Percentiles rank a stretch among this genome's conserved stretches.
phyloP scores from a whole-genome alignment of 2,888 invertebrate genomes.

The Xestobium rufovillosum region DNA sequence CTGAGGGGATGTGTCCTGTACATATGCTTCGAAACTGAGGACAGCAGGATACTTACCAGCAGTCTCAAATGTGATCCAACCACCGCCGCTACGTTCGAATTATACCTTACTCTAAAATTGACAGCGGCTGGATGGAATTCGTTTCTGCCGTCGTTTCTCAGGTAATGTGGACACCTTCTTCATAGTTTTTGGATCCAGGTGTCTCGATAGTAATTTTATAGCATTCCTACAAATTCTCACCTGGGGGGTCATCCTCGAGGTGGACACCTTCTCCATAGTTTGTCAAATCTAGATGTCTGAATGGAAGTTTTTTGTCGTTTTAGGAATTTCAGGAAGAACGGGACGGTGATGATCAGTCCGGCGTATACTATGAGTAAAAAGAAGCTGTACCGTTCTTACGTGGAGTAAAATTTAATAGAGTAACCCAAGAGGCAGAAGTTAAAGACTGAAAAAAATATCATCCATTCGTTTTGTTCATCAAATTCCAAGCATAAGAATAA shows the following conservation, averaged over 20 bases:
- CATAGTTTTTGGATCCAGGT: no score
- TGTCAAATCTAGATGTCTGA: conserved; percentile 55
- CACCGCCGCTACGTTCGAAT: conserved; percentile 83
- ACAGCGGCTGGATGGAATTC: conserved; percentile 79
- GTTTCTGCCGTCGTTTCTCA: conserved; percentile 79
- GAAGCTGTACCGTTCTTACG: conserved; percentile 76
- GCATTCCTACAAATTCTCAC: no score
- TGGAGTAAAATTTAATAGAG: conserved; percentile 32
- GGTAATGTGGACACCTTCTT: no score
- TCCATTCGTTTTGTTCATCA: no score
- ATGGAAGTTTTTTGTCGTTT: conserved; percentile 28
- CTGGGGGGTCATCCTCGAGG: no score
- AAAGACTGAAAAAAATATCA: no score
- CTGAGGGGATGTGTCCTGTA: conserved; percentile 80
- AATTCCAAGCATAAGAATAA: no score
- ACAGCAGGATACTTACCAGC: conserved; percentile 39
- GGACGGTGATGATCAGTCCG: conserved; percentile 82
- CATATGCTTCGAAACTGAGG: conserved; percentile 70
- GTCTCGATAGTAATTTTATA: no score
- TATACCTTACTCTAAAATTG: conserved; percentile 79
- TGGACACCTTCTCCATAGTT: no score
- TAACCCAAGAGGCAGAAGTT: no score
- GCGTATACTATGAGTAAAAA: conserved; percentile 86
- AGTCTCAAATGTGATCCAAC: conserved; percentile 76
- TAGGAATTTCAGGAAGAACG: conserved; percentile 73